A percentile compares a stretch with the other conserved stretches of the same genome.
phyloP scores from a whole-genome alignment of 1,140 invertebrate species.

The Cyrtorhinus lividipennis region DNA sequence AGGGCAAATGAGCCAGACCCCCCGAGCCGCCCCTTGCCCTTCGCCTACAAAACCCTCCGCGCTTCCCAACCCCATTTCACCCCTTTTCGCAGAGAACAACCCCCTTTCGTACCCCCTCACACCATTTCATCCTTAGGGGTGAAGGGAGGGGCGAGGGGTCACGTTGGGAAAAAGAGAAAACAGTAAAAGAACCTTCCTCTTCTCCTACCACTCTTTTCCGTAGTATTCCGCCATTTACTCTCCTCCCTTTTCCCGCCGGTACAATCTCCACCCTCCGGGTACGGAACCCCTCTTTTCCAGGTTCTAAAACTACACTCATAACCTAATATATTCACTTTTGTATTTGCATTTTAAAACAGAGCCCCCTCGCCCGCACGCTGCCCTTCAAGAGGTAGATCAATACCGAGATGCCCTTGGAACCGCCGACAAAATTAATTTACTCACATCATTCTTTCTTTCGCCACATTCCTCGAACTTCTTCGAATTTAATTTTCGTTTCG shows the following conservation, averaged over 20 bases:
- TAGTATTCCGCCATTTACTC: no score
- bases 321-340: conserved; percentile 12
- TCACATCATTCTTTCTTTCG: background rate
- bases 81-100: no score
- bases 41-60: background rate
- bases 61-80: background rate
- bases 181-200: conserved; percentile 1
- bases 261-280: background rate
- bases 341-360: conserved; percentile 12
- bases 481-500: no score
- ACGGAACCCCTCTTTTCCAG: background rate
- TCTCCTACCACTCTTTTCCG: background rate
- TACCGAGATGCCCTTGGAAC: conserved; percentile 7
- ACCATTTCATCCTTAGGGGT: background rate
- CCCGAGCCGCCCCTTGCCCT: background rate
- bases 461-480: no score
- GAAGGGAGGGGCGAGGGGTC: background rate
- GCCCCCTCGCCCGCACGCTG: background rate
- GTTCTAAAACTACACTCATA: conserved; percentile 13
- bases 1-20: conserved; percentile 6
- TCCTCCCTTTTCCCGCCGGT: background rate
- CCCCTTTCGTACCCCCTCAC: background rate
- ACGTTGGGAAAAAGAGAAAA: background rate
- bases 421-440: background rate
- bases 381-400: conserved; percentile 1